Conservation (phyloP, 2,113 vertebrate genomes). For the Ascaphus truei region DNA sequence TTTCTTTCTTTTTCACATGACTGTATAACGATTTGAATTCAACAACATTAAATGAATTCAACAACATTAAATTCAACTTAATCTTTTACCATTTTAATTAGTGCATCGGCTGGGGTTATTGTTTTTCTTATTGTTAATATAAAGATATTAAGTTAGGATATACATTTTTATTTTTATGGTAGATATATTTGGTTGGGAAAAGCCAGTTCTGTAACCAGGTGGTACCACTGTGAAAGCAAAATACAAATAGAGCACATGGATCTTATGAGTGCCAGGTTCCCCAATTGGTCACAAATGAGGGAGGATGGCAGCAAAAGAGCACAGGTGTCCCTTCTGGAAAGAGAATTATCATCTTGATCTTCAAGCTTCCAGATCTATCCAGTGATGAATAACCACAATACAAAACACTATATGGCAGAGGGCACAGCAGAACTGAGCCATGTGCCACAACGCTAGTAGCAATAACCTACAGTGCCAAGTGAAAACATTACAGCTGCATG, state of each 20-base stretch:
- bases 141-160: not conserved
- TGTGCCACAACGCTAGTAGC: slow-evolving; percentile 34
- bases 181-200: slow-evolving; percentile 12
- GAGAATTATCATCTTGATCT: slow-evolving; percentile 38
- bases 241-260: not conserved
- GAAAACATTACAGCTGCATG: slow-evolving; percentile 31
- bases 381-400: not conserved
- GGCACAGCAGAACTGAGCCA: slow-evolving; percentile 23
- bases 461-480: slow-evolving; percentile 31
- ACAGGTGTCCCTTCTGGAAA: slow-evolving; percentile 35
- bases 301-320: not conserved
- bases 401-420: not conserved
- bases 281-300: slow-evolving; percentile 1
- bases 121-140: no score
- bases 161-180: not conserved
- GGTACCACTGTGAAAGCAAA: slow-evolving; percentile 32
- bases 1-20: no score
- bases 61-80: no score
- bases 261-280: not conserved
- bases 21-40: no score
- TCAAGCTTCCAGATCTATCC: not conserved
- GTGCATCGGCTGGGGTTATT: no score
- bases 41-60: no score
- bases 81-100: no score
- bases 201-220: slow-evolving; percentile 22